phyloP scores from a whole-genome alignment of 2,797 vertebrate genomes.

The Decapterus maruadsi region DNA sequence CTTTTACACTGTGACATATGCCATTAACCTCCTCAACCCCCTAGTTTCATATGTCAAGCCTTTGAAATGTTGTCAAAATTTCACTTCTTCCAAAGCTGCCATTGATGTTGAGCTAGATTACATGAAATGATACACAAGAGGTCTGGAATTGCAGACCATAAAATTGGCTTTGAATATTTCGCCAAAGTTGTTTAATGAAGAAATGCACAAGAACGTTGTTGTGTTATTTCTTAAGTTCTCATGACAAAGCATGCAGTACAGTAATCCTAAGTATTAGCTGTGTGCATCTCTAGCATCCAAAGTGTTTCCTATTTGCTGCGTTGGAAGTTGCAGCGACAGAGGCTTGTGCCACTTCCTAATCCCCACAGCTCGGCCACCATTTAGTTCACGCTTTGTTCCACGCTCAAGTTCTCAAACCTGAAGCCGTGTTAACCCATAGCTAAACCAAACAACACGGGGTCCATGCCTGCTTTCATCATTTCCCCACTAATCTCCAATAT shows the following conservation, averaged over 20 bases:
- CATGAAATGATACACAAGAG: background rate
- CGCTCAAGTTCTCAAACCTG: conserved; percentile 51
- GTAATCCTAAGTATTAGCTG: conserved; percentile 20
- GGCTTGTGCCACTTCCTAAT: conserved; percentile 53
- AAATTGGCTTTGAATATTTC: background rate
- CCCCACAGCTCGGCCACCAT: conserved; percentile 52
- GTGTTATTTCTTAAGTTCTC: background rate
- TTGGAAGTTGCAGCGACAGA: conserved; percentile 11
- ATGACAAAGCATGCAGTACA: background rate
- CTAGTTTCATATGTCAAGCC: background rate
- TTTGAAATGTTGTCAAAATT: background rate
- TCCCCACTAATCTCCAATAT: conserved; percentile 7
- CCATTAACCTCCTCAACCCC: conserved; percentile 17
- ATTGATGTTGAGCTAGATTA: background rate
- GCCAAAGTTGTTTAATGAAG: background rate
- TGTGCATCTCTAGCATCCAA: conserved; percentile 20
- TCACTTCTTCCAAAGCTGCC: background rate
- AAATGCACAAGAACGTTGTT: conserved; percentile 2
- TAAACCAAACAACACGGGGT: conserved; percentile 39
- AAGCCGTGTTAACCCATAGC: conserved; percentile 36
- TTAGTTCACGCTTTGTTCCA: conserved; percentile 62
- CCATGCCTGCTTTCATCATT: conserved; percentile 33
- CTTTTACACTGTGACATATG: conserved; percentile 13
- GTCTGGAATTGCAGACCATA: background rate
- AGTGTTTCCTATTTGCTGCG: conserved; percentile 42